Evolutionary conservation across 2,113 vertebrate species (phyloP).

Genomic region (Rhizomys pruinosus): DNA sequence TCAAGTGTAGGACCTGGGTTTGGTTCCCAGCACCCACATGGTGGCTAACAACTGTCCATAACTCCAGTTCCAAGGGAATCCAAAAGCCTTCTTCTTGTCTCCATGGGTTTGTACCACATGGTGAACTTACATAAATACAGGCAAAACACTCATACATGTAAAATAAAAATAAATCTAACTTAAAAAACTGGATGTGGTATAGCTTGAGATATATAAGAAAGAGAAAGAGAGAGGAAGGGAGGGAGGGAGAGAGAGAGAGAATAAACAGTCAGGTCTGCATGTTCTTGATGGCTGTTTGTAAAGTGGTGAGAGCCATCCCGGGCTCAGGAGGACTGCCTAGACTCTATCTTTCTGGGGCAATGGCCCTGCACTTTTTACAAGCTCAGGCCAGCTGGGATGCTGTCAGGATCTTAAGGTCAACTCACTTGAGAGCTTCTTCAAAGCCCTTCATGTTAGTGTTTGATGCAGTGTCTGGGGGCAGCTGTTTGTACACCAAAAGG

Average conservation of each 20-base stretch:
- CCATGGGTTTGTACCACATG: too few relatives aligned
- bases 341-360: neutral
- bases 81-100: too few relatives aligned
- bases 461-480: neutral
- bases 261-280: neutral
- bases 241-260: fast-evolving
- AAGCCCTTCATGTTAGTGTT: too few relatives aligned
- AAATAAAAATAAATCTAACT: too few relatives aligned
- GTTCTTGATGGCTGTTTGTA: neutral
- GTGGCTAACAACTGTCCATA: too few relatives aligned
- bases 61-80: too few relatives aligned
- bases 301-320: neutral
- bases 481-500: neutral
- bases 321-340: neutral
- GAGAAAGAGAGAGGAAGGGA: fast-evolving
- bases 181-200: too few relatives aligned
- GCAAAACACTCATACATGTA: too few relatives aligned
- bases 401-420: neutral
- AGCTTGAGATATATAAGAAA: neutral
- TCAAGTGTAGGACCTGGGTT: too few relatives aligned
- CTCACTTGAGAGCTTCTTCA: conserved; percentile 6
- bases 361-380: neutral
- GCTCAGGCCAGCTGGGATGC: neutral
- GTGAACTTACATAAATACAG: too few relatives aligned
- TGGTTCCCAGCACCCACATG: too few relatives aligned